phyloP scores from a whole-genome alignment of 2,888 invertebrate genomes.

The Pachymerium ferrugineum region DNA sequence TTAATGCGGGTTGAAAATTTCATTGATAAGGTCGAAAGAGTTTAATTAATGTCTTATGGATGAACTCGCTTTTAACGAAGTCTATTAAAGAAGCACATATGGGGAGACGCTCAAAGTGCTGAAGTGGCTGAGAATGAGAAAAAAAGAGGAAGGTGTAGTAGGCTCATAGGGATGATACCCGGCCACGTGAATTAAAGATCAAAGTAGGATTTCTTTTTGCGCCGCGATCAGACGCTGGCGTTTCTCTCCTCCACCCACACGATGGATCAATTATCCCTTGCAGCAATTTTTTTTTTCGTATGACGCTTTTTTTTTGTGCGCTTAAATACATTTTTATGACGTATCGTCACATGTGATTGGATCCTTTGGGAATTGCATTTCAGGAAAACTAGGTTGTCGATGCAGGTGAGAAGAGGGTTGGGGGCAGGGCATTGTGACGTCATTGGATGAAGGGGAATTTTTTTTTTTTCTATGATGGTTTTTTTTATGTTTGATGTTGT shows the following conservation, averaged over 20 bases:
- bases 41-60: neutral
- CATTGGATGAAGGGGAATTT: too few species aligned
- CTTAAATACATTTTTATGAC: neutral
- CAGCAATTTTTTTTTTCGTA: neutral
- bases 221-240: constrained; percentile 16
- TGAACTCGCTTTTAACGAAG: neutral
- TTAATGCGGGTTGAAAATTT: too few species aligned
- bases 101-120: too few species aligned
- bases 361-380: too few species aligned
- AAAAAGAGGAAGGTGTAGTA: neutral
- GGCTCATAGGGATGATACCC: constrained; percentile 2
- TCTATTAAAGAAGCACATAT: neutral
- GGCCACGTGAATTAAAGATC: constrained; percentile 25
- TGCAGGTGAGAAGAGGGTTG: too few species aligned
- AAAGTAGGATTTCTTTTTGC: constrained; percentile 20
- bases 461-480: neutral
- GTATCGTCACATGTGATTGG: too few species aligned
- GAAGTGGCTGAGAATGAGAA: neutral
- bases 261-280: constrained; percentile 16
- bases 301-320: neutral
- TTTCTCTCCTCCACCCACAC: neutral
- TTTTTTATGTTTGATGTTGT: constrained; percentile 7
- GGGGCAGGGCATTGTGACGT: too few species aligned
- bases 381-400: too few species aligned
- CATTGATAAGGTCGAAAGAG: neutral